These are phyloP conservation scores for Physella acuta DNA, from an alignment of 1,140 invertebrate species.

Conservation along the genomic window DNA sequence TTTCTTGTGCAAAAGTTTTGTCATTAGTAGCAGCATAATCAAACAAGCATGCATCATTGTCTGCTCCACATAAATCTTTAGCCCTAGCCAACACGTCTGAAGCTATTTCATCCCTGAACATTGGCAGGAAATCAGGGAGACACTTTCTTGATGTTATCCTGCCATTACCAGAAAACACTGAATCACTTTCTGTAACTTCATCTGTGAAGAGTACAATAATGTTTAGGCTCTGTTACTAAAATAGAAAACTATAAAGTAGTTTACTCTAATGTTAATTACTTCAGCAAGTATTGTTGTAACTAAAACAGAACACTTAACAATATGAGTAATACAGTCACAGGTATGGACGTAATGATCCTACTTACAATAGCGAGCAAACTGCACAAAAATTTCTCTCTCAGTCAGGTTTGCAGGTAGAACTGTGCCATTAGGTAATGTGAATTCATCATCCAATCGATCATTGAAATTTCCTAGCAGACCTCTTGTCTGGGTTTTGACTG, in stretches of 20 bases:
- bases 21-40: constrained; percentile 33
- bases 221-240: not conserved
- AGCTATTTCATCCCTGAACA: constrained; percentile 31
- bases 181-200: constrained; percentile 21
- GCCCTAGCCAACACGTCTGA: constrained; percentile 7
- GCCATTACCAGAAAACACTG: constrained; percentile 28
- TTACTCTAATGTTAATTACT: too few relatives aligned
- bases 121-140: constrained; percentile 28
- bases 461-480: constrained; percentile 41
- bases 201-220: constrained; percentile 20
- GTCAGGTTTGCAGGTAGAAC: constrained; percentile 22
- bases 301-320: too few relatives aligned
- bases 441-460: constrained; percentile 34
- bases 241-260: too few relatives aligned
- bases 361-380: constrained; percentile 30
- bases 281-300: too few relatives aligned
- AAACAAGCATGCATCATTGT: constrained; percentile 31
- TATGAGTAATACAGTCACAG: too few relatives aligned
- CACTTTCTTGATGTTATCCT: constrained; percentile 20
- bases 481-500: constrained; percentile 27
- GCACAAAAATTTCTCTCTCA: constrained; percentile 34
- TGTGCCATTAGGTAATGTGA: constrained; percentile 31
- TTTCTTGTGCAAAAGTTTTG: constrained; percentile 22
- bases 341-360: too few relatives aligned
- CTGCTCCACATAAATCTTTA: constrained; percentile 24